Evolutionary conservation across 2,113 vertebrate species (phyloP), one percentile per base, ranked within the genome.

Genomic region (Pterocles burchelli): DNA sequence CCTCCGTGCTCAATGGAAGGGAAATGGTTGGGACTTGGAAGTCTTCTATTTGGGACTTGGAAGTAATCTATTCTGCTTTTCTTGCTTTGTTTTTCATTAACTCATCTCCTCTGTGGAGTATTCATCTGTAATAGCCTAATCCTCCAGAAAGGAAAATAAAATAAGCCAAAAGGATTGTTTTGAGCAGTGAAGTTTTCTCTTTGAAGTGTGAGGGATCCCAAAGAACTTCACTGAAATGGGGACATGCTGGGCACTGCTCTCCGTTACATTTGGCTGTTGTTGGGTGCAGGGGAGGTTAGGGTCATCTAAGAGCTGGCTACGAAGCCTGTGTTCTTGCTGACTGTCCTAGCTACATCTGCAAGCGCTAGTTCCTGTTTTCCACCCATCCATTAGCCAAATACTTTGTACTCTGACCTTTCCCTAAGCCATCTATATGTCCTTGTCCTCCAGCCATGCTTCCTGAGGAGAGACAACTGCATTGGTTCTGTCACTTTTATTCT

Each of bases 121-220:
- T 79, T 48, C 20, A 2, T 57, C n/a, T 80, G 19, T n/a, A 67
- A 48, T 31, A 24, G 7, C 20, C 11, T 82, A 12, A 26, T 73
- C 18, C 15, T 78, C 17, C 26, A 46, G 49, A 48, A 59, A 52
- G 34, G 6, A 68, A 29, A 76, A 28, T 62, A n/a, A 45, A 70
- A 49, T 21, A 74, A 83, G 5, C 17, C 21, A 22, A 70, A 15
- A 51, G 38, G 22, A 36, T 13, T 74, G 9, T 76, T 88, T 51
- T 12, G n/a, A 81, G 51, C 19, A 31, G 9, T 70, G 8, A 54
- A 14, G 9, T 55, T 71, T 80, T 73, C 13, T 31, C 3, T 8
- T 68, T 41, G 26, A 43, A 38, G 31, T 0, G 0, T n/a, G 33
- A 91, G 22, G 36, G 12, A 11, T 59, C 34, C 21, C n/a, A 4